These are phyloP conservation scores for Dascyllus trimaculatus DNA, from an alignment of 2,113 vertebrate species.

Conservation along the genomic window DNA sequence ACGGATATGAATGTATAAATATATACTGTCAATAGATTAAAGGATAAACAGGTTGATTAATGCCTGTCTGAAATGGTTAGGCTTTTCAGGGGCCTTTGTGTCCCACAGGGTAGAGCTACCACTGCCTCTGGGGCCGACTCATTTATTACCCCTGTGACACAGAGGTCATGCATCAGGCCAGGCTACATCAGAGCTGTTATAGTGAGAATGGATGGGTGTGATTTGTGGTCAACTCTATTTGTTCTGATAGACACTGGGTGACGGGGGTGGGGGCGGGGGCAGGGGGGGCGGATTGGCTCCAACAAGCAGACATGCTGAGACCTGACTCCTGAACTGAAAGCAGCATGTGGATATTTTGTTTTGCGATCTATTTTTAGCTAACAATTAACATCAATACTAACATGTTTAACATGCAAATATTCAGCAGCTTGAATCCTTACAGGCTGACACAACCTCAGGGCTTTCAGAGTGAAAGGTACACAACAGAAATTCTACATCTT, in stretches of 20 bases:
- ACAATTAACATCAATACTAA: background rate
- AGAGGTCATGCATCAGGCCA: slow-evolving; percentile 60
- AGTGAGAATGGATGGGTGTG: slow-evolving; percentile 53
- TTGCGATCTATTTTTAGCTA: background rate
- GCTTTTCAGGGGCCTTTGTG: background rate
- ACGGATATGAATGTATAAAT: background rate
- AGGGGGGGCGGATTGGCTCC: slow-evolving; percentile 18
- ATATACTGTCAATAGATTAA: background rate
- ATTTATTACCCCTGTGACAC: slow-evolving; percentile 58
- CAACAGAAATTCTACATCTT: background rate
- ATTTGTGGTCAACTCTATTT: slow-evolving; percentile 68
- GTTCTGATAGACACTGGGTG: slow-evolving; percentile 49
- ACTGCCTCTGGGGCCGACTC: slow-evolving; percentile 6
- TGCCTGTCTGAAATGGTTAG: slow-evolving; percentile 5
- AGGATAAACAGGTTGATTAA: background rate
- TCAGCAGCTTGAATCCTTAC: background rate
- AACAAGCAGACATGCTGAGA: slow-evolving; percentile 35
- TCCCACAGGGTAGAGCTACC: slow-evolving; percentile 25
- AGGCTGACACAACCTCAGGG: too few relatives aligned
- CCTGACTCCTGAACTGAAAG: slow-evolving; percentile 4
- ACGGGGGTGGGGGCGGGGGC: background rate
- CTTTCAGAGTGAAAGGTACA: background rate
- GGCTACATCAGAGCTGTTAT: slow-evolving; percentile 55
- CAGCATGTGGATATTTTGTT: background rate
- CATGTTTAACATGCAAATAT: too few relatives aligned